These are phyloP conservation scores for Acyrthosiphon pisum DNA, from an alignment of 1,140 invertebrate genomes.

Conservation along the genomic window DNA sequence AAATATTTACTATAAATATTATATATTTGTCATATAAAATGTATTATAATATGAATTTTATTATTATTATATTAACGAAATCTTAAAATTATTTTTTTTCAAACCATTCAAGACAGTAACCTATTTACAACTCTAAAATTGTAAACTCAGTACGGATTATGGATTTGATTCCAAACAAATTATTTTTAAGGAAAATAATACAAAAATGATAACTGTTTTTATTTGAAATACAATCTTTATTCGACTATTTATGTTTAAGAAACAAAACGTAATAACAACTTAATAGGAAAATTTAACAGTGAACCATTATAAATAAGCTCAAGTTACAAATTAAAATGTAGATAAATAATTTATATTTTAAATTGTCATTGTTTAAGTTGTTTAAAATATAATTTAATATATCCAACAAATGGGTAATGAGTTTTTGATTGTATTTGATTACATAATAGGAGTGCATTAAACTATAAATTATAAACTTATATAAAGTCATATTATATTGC, in stretches of 20 bases:
- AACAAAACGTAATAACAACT: not conserved
- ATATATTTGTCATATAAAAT: no score
- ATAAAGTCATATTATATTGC: not conserved
- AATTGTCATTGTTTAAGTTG: not conserved
- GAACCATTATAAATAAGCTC: not conserved
- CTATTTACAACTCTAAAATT: not conserved
- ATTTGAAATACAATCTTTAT: slow-evolving; percentile 16
- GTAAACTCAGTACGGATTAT: not conserved
- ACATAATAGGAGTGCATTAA: not conserved
- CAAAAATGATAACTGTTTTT: not conserved
- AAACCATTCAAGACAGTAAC: not conserved
- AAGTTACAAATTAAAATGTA: not conserved
- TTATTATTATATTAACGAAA: not conserved
- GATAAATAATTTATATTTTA: not conserved
- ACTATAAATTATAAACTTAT: not conserved
- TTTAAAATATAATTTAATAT: not conserved
- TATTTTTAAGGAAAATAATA: not conserved
- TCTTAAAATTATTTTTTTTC: not conserved
- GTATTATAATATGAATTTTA: not conserved
- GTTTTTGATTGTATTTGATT: not conserved
- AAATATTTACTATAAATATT: no score
- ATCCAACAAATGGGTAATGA: not conserved
- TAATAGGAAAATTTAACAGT: not conserved
- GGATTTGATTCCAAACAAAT: not conserved
- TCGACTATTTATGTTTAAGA: not conserved